phyloP scores from a whole-genome alignment of 2,888 invertebrate species.

The Dicycla oo region DNA sequence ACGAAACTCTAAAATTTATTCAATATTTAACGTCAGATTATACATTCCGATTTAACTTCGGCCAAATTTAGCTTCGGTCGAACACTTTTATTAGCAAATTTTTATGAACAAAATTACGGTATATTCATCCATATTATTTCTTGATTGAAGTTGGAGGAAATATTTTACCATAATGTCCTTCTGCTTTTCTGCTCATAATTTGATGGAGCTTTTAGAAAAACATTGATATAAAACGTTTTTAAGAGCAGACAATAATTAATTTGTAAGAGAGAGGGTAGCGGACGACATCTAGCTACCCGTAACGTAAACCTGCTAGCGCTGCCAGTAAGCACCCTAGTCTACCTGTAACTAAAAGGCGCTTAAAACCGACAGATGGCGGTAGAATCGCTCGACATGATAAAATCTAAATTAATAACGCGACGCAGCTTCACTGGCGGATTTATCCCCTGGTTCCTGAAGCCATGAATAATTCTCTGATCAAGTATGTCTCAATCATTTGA shows the following conservation, averaged over 20 bases:
- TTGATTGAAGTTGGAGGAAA: slow-evolving; percentile 36
- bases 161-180: slow-evolving; percentile 37
- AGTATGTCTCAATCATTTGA: slow-evolving; percentile 2
- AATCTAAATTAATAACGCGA: slow-evolving; percentile 27
- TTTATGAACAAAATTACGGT: slow-evolving; percentile 47
- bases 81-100: slow-evolving; percentile 46
- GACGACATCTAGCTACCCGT: slow-evolving; percentile 43
- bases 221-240: not conserved
- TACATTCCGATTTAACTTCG: slow-evolving; percentile 51
- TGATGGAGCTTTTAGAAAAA: slow-evolving; percentile 24
- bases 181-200: slow-evolving; percentile 12
- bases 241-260: slow-evolving; percentile 6
- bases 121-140: slow-evolving; percentile 41
- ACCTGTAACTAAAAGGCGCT: slow-evolving; percentile 3
- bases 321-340: slow-evolving; percentile 1
- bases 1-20: slow-evolving; percentile 48
- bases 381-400: slow-evolving; percentile 7
- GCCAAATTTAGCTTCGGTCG: slow-evolving; percentile 36
- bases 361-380: slow-evolving; percentile 39
- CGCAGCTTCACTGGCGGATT: not conserved
- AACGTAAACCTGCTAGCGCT: slow-evolving; percentile 3
- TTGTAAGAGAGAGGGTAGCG: slow-evolving; percentile 4
- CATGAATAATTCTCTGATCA: not conserved
- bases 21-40: slow-evolving; percentile 53
- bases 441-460: not conserved